Base-by-base conservation (phyloP, 1,140 invertebrate species). In the Neuroterus valhalla region DNA sequence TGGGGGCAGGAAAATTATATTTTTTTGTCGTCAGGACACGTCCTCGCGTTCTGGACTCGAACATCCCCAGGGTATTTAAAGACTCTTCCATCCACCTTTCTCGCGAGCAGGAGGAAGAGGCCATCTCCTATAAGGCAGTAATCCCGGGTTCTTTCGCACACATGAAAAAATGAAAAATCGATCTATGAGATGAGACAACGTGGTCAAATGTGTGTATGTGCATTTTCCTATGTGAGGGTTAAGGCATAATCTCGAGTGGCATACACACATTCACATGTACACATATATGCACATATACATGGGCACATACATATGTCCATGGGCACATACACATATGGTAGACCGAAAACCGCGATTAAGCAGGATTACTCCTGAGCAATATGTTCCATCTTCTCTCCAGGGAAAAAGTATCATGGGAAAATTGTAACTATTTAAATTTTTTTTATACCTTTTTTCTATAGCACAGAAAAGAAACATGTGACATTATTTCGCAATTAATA, bases 1-100 rank as follows among this genome's bases (percentile, higher is more conserved):
- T 66, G 68, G 77, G 73, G 31, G 81, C 79, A 86, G 75, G 48
- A 78, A 85, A 88, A 89, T 88, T 86, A 89, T 87, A 87, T 87
- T 88, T 89, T 55, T 87, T 87, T 86, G 86, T 88, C 84, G 82
- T 86, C 87, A 83, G 79, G 81, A 86, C 88, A 88, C 86, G 86
- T 89, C 84, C 78, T 78, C 82, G 79, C 79, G 83, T 83, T 79
- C 83, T 81, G 84, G 83, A 86, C 85, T 83, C 78, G 82, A 82
- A 83, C 86, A 87, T 88, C 86, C 86, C 87, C 78, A 71, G 88
- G 88, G 88, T 89, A 88, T 89, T 89, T 88, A 88, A 89, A 89
- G 87, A 88, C 86, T 86, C 84, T 84, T 85, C 81, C 81, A 82
- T 87, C 83, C 80, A 85, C 84, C 81, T 84, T n/a, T n/a, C n/a